A percentile compares a stretch with the other conserved stretches of the same genome.
Conservation (phyloP, 1,140 invertebrate genomes). For the Drosophila nigromelanica region DNA sequence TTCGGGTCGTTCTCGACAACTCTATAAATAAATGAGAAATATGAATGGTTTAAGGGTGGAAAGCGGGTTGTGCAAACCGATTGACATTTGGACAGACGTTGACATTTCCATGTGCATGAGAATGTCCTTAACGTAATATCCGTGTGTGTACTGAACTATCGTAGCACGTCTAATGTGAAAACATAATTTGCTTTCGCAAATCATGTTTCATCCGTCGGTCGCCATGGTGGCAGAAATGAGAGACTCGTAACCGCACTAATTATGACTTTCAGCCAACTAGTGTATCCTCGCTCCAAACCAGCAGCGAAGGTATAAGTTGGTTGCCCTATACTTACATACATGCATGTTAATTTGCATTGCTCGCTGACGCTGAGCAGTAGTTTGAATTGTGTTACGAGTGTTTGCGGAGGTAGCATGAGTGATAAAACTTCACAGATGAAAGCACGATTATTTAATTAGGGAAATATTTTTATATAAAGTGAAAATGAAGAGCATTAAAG, state of each 20-base stretch:
- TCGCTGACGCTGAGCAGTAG: not conserved
- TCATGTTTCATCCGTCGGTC: slow-evolving; percentile 37
- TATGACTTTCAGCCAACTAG: slow-evolving; percentile 46
- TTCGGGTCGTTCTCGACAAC: slow-evolving; percentile 3
- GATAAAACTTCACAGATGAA: not conserved
- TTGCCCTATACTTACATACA: slow-evolving; percentile 34
- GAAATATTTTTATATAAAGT: not conserved
- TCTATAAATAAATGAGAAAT: slow-evolving; percentile 44
- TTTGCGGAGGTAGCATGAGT: not conserved
- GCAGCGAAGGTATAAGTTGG: not conserved
- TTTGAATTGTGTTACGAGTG: not conserved
- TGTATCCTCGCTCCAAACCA: slow-evolving; percentile 34
- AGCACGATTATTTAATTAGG: not conserved
- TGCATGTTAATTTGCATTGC: slow-evolving; percentile 46
- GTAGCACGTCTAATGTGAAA: slow-evolving; percentile 66
- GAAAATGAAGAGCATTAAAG: no score
- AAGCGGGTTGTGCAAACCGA: not conserved
- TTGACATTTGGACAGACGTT: slow-evolving; percentile 36
- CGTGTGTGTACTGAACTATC: slow-evolving; percentile 38
- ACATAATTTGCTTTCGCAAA: slow-evolving; percentile 69
- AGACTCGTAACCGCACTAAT: slow-evolving; percentile 10
- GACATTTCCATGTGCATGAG: slow-evolving; percentile 31
- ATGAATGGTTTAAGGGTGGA: not conserved
- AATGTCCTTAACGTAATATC: slow-evolving; percentile 15
- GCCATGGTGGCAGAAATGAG: slow-evolving; percentile 50